Base-by-base conservation (phyloP, 92 coral and sea anemone genomes). In the Actinernus sp. region DNA sequence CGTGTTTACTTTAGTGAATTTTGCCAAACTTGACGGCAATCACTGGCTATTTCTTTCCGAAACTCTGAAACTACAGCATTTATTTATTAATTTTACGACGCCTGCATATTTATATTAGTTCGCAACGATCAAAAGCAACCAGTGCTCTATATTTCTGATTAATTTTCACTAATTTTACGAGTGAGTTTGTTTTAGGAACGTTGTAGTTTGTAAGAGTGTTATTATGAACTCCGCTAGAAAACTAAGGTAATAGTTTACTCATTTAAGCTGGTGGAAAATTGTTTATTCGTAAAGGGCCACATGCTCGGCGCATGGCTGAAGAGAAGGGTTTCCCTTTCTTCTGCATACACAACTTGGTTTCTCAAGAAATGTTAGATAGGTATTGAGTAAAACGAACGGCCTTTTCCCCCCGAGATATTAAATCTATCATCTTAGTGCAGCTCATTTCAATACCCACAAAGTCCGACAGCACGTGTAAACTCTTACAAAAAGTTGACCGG, bases 1-100 rank as follows among this genome's bases (percentile, higher is more conserved):
- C 20, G 8, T 90, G 89, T 90, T 90, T 90, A 82, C 97, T 74
- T 63, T 63, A 28, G 61, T 48, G 54, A 46, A 43, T 68, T 55
- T 49, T 65, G 60, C 58, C 40, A 16, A 33, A 31, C 45, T 20
- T 38, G 51, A 49, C 21, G 61, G 71, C 44, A 3, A 62, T 41
- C 60, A 51, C 56, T 62, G 46, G 65, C 79, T 65, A 62, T 71
- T 69, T 27, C 37, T 21, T 23, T 58, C 55, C 62, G 60, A 61
- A 51, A 71, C 74, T 73, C 57, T 28, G 65, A 57, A 47, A 76
- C 58, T 29, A 63, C 64, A 58, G 74, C 67, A 78, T 88, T 83
- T 84, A 88, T 88, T 83, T 84, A 78, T 46, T 66, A 10, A 31
- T 45, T 39, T 74, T 86, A 57, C 84, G 21, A 45, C 10, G 19